phyloP scores from a whole-genome alignment of 1,140 invertebrate genomes.

The Drosophila aff. region DNA sequence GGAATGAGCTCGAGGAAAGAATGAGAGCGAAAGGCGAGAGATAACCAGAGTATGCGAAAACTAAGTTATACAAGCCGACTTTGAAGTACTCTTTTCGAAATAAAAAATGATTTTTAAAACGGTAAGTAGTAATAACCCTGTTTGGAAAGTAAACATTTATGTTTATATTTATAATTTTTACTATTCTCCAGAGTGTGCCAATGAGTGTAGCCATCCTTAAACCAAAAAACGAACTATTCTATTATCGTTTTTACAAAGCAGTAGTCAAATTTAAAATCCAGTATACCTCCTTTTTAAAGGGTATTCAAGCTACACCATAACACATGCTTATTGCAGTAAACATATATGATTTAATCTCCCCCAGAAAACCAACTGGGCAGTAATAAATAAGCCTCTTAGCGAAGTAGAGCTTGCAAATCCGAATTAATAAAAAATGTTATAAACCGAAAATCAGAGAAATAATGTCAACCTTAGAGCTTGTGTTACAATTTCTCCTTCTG shows the following conservation, averaged over 20 bases:
- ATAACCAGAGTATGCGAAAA: slow-evolving; percentile 3
- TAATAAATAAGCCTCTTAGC: slow-evolving; percentile 9
- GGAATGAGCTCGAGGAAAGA: background rate
- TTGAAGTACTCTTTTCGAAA: background rate
- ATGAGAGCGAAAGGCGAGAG: background rate
- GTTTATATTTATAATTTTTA: background rate
- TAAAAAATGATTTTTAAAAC: background rate
- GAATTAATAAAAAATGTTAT: background rate
- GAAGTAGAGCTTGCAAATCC: background rate
- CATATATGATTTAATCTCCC: slow-evolving; percentile 1
- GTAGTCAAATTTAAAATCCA: background rate
- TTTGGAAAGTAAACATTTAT: background rate
- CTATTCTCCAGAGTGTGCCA: background rate
- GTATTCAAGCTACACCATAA: background rate
- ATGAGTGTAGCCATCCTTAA: too few relatives aligned
- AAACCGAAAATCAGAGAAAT: background rate
- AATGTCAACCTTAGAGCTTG: slow-evolving; percentile 1
- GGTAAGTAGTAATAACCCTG: background rate
- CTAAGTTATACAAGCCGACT: background rate
- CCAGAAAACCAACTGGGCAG: slow-evolving; percentile 3
- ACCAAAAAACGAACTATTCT: too few relatives aligned
- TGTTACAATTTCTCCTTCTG: slow-evolving; percentile 17
- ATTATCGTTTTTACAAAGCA: too few relatives aligned
- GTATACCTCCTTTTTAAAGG: background rate
- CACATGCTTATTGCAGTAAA: background rate